A percentile compares a stretch with the other conserved stretches of the same genome.
phyloP scores from a whole-genome alignment of 1,140 invertebrate genomes.

The Sitobion miscanthi region DNA sequence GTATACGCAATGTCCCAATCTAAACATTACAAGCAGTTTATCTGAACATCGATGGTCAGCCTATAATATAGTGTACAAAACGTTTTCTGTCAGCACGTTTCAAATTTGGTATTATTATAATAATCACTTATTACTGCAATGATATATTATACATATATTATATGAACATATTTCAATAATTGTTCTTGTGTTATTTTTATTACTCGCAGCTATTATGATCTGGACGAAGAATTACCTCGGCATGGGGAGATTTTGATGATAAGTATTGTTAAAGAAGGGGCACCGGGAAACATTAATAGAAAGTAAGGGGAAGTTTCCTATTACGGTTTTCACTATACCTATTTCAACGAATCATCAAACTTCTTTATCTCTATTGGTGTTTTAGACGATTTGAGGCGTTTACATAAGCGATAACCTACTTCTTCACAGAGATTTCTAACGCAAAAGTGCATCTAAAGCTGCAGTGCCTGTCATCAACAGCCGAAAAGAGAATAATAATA shows the following conservation, averaged over 20 bases:
- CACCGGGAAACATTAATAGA: neutral
- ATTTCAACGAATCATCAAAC: neutral
- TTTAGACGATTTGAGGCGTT: neutral
- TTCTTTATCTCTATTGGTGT: neutral
- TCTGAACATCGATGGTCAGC: too few species aligned
- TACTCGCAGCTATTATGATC: too few species aligned
- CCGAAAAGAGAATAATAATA: neutral
- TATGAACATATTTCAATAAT: too few species aligned
- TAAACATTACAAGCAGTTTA: neutral
- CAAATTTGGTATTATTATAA: too few species aligned
- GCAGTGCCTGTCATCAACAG: too few species aligned
- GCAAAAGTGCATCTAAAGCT: neutral
- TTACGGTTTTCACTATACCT: neutral
- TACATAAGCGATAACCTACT: neutral
- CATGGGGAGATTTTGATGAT: neutral
- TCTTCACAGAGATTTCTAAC: neutral
- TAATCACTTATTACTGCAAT: too few species aligned
- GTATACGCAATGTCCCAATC: neutral
- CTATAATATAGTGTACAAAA: too few species aligned
- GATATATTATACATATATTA: too few species aligned
- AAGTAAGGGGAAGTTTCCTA: accelerated
- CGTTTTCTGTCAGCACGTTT: too few species aligned
- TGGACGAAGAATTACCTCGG: neutral
- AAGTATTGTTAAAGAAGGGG: too few species aligned
- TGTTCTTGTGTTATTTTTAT: too few species aligned